phyloP scores from a whole-genome alignment of 2,113 vertebrate species.

The Passer domesticus region DNA sequence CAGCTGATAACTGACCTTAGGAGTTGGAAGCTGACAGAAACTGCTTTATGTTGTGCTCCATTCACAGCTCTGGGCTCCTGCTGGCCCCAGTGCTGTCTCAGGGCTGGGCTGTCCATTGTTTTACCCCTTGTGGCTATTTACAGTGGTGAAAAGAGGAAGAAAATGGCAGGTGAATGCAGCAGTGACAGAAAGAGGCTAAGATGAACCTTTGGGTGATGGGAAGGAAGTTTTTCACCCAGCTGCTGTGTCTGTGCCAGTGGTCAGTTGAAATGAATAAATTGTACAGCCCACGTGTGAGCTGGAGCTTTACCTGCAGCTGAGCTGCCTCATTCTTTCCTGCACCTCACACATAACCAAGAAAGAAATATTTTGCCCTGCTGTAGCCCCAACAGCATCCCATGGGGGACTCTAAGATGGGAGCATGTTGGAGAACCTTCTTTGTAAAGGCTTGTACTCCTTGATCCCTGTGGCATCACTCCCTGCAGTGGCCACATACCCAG shows the following conservation, averaged over 20 bases:
- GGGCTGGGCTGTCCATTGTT: neutral
- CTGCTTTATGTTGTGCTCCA: neutral
- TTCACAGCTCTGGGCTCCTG: neutral
- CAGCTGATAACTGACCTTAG: neutral
- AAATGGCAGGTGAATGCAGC: neutral
- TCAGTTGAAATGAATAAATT: neutral
- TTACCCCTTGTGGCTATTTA: neutral
- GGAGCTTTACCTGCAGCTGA: neutral
- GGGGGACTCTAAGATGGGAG: neutral
- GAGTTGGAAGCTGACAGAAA: neutral
- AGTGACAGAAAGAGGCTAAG: neutral
- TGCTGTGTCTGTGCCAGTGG: neutral
- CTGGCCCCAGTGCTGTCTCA: neutral
- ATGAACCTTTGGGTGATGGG: neutral
- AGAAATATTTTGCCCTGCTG: neutral
- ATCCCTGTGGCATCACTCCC: neutral
- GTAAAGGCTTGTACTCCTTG: neutral
- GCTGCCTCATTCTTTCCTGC: neutral
- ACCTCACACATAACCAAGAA: neutral
- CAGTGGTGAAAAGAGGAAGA: neutral
- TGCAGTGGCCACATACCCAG: rapidly evolving
- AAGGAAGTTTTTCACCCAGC: neutral
- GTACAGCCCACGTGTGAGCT: neutral
- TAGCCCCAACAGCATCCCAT: neutral
- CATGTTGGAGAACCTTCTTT: neutral